These are phyloP conservation scores for Haplochromis vanheusdeni DNA, from an alignment of 2,113 vertebrate species.

Conservation along the genomic window DNA sequence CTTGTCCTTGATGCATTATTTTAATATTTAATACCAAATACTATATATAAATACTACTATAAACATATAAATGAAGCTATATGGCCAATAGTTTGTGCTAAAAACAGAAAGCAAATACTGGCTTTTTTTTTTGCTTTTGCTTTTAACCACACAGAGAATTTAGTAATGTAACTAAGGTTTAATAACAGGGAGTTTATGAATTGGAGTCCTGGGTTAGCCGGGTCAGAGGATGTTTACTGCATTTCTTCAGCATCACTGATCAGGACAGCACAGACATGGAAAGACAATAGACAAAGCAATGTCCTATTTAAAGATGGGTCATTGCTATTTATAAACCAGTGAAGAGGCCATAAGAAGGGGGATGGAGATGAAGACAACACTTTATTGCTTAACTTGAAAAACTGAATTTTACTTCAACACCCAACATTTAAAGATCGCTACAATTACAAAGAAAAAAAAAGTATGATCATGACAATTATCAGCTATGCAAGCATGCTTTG, in stretches of 20 bases:
- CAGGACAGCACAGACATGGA: conserved; percentile 24
- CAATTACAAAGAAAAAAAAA: neutral
- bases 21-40: neutral
- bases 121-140: neutral
- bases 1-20: neutral
- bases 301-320: conserved; percentile 60
- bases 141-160: neutral
- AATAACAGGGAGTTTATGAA: neutral
- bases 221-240: conserved; percentile 65
- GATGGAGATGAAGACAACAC: neutral
- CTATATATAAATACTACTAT: accelerated
- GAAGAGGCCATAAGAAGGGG: neutral
- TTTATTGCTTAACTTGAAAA: neutral
- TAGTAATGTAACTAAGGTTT: neutral
- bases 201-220: neutral
- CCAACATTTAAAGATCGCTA: neutral
- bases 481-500: neutral
- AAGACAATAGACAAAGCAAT: conserved; percentile 63
- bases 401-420: neutral
- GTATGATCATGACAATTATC: neutral
- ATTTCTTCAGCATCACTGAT: conserved; percentile 27
- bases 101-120: neutral
- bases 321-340: conserved; percentile 39
- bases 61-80: neutral
- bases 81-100: accelerated